phyloP scores from a whole-genome alignment of 2,888 invertebrate genomes.

The Drosophila limbata region DNA sequence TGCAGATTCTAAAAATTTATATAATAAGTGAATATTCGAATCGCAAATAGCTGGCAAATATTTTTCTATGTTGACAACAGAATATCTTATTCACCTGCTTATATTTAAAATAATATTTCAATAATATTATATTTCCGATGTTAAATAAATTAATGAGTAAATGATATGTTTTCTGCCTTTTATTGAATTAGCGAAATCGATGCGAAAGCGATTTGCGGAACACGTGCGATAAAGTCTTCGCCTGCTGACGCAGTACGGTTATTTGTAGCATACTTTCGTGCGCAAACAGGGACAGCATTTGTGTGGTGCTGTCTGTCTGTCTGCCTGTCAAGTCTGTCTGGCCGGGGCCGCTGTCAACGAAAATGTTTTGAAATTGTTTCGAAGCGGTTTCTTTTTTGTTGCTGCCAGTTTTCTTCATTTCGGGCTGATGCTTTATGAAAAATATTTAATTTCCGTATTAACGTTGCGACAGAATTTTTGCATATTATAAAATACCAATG shows the following conservation, averaged over 20 bases:
- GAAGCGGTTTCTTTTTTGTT: conserved; percentile 20
- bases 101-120: too few relatives aligned
- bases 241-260: conserved; percentile 29
- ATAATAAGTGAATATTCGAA: background rate
- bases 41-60: too few relatives aligned
- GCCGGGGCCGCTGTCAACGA: conserved; percentile 63
- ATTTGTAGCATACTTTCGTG: conserved; percentile 61
- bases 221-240: conserved; percentile 12
- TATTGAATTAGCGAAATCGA: background rate
- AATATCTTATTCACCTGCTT: too few relatives aligned
- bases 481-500: conserved; percentile 52
- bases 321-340: conserved; percentile 18
- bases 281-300: conserved; percentile 60
- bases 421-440: conserved; percentile 39
- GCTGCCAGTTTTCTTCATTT: conserved; percentile 17
- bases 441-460: conserved; percentile 79
- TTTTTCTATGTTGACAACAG: too few relatives aligned
- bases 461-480: conserved; percentile 49
- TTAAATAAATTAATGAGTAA: too few relatives aligned
- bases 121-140: too few relatives aligned
- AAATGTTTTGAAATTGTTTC: conserved; percentile 78
- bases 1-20: background rate
- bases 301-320: conserved; percentile 10
- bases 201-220: conserved; percentile 40
- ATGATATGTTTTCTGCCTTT: too few relatives aligned